These are phyloP conservation scores for Tigriopus japonicus DNA, from an alignment of 1,140 invertebrate genomes.

Conservation along the genomic window DNA sequence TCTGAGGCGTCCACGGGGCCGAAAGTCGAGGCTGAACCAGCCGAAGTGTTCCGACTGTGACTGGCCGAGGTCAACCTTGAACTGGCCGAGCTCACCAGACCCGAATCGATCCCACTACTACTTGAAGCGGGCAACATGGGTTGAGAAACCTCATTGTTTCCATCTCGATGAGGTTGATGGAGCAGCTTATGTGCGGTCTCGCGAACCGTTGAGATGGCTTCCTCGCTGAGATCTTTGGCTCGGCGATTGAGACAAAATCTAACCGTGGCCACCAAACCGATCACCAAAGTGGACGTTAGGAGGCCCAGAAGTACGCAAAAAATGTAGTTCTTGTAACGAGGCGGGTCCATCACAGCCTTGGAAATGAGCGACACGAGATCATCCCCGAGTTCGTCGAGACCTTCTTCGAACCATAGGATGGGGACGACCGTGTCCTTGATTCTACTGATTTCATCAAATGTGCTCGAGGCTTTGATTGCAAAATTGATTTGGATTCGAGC, in stretches of 20 bases:
- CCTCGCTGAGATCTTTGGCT: no score
- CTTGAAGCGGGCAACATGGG: no score
- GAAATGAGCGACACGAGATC: background rate
- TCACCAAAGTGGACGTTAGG: background rate
- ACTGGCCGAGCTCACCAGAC: no score
- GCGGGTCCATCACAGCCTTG: background rate
- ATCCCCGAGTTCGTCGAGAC: slow-evolving; percentile 5
- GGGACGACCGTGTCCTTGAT: slow-evolving; percentile 3
- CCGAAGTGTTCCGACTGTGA: no score
- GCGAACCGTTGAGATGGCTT: no score
- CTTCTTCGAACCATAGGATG: slow-evolving; percentile 8
- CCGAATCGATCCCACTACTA: no score
- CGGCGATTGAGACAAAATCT: background rate
- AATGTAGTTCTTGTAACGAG: background rate
- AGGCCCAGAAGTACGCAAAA: background rate
- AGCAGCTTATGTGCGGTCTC: background rate
- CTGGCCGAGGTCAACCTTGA: no score
- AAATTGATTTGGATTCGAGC: slow-evolving; percentile 11
- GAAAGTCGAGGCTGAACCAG: no score
- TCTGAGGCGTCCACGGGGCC: no score
- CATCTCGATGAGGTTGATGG: background rate
- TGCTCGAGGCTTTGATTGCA: background rate
- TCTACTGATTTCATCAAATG: background rate
- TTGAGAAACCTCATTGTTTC: no score
- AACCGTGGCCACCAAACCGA: background rate